Conservation (phyloP, 2,888 invertebrate species). For the Microctonus brassicae region DNA sequence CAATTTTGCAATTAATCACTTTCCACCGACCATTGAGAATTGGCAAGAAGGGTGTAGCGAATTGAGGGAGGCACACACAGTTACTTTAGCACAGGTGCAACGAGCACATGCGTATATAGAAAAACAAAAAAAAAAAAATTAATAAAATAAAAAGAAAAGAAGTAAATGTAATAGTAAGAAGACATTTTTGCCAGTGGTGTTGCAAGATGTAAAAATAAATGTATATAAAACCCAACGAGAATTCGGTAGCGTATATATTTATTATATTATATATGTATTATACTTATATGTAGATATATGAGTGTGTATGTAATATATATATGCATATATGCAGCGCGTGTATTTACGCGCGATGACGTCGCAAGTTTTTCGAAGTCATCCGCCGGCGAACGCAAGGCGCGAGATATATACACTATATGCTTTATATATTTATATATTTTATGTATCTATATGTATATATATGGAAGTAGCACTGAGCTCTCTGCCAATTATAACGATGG, state of each 20-base stretch:
- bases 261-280: background rate
- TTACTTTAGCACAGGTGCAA: background rate
- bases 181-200: background rate
- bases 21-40: slow-evolving; percentile 35
- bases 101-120: background rate
- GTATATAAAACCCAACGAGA: slow-evolving; percentile 5
- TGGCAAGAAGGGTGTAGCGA: slow-evolving; percentile 33
- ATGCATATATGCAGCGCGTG: slow-evolving; percentile 41
- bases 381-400: slow-evolving; percentile 6
- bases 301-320: too few species aligned
- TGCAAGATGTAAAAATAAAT: background rate
- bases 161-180: background rate
- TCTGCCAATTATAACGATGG: slow-evolving; percentile 40
- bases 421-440: background rate
- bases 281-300: slow-evolving; percentile 40
- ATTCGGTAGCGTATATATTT: slow-evolving; percentile 20
- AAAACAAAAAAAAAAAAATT: background rate
- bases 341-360: slow-evolving; percentile 67
- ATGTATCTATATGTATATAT: background rate
- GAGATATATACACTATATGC: slow-evolving; percentile 1
- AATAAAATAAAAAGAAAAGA: too few species aligned
- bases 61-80: slow-evolving; percentile 26
- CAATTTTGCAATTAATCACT: slow-evolving; percentile 34
- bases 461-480: slow-evolving; percentile 20
- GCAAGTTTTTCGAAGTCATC: slow-evolving; percentile 56